phyloP scores from a whole-genome alignment of 2,113 vertebrate genomes.

The zebrafish (Danio rerio) region GRCz12tu NC_133195.1:48747501-48748000 shows the following conservation, averaged over 20 bases:
- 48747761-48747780: constrained; percentile 31
- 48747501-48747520: too few relatives aligned
- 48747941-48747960: constrained; percentile 1
- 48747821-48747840: constrained; percentile 22
- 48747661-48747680: neutral
- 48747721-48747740: neutral
- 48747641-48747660: too few relatives aligned
- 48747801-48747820: constrained; percentile 37
- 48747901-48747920: constrained; percentile 14
- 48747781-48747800: constrained; percentile 16
- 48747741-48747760: constrained; percentile 13
- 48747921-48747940: constrained; percentile 16
- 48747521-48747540: too few relatives aligned
- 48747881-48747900: neutral
- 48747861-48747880: constrained; percentile 28
- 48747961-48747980: constrained; percentile 1
- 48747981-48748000: neutral
- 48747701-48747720: neutral
- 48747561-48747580: neutral
- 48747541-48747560: too few relatives aligned
- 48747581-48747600: too few relatives aligned
- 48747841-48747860: constrained; percentile 30
- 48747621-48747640: too few relatives aligned
- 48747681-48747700: constrained; percentile 10
- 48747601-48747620: neutral